Base-by-base conservation (phyloP, 2,888 invertebrate genomes). In the Hypselothyrea guttata region DNA sequence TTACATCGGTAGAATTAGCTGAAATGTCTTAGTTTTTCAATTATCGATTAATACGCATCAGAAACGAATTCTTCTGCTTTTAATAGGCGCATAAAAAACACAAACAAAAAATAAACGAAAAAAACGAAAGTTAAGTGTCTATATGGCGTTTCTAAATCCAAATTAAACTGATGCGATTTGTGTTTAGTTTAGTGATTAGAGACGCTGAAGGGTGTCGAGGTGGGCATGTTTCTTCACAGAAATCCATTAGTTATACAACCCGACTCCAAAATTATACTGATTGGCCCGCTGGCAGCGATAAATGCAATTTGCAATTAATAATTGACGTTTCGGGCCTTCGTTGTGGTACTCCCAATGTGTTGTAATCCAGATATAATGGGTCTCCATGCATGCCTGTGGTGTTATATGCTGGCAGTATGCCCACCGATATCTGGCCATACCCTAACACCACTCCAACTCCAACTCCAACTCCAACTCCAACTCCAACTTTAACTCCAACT, bases 261-360 rank as follows among this genome's bases (percentile, higher is more conserved):
- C 22, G n/a, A 33, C 9, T 2, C 22, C 5, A 11, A 48, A 33
- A 30, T 33, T 7, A 9, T 13, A 31, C 30, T 48, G 51, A 68
- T 52, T 53, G 27, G 34, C 47, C 47, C 44, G 28, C 68, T 48
- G n/a, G 48, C 66, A 40, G 61, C 35, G 61, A 52, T 68, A 68
- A 67, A 42, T 67, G 28, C 31, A 41, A 46, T 56, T 49, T 30
- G 49, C 27, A 22, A 48, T 45, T 45, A 28, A 34, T 35, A 55
- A 51, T 49, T 41, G 13, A 44, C 45, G 40, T 40, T 58, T 64
- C 55, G 37, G 41, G 34, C 42, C 13, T 12, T 1, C 37, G 22
- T 13, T 28, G 34, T n/a, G n/a, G n/a, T n/a, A 33, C 16, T 47
- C 18, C 42, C 12, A 30, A 40, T 34, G 47, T 58, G 44, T 58